Conservation (phyloP, 2,113 vertebrate species). For the Esox niger region DNA sequence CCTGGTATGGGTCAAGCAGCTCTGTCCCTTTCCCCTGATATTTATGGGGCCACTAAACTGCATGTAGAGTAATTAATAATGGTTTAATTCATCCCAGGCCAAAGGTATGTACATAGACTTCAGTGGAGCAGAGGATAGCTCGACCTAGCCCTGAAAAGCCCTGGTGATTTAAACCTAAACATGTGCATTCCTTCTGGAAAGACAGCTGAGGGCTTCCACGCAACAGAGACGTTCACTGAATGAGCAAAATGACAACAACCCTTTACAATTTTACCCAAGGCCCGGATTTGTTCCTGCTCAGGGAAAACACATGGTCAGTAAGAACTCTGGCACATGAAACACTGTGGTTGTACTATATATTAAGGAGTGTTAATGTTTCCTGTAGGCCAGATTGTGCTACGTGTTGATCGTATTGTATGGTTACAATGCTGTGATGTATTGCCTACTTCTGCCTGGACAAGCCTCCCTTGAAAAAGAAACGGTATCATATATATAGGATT, state of each 20-base stretch:
- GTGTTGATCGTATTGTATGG: too few relatives aligned
- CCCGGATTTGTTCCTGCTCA: too few relatives aligned
- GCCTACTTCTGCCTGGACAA: background rate
- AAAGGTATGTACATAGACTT: conserved; percentile 47
- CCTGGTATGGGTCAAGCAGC: conserved; percentile 54
- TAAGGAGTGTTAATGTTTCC: too few relatives aligned
- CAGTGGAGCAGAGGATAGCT: conserved; percentile 40
- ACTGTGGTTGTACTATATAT: background rate
- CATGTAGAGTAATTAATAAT: conserved; percentile 67
- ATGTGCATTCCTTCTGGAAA: conserved; percentile 10
- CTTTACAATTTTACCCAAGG: background rate
- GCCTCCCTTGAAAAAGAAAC: too few relatives aligned
- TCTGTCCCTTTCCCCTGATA: conserved; percentile 33
- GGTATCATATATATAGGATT: too few relatives aligned
- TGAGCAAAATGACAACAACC: conserved; percentile 1
- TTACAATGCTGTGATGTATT: background rate
- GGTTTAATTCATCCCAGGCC: conserved; percentile 66
- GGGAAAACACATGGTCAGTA: too few relatives aligned
- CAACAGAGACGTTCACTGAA: conserved; percentile 9
- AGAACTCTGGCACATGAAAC: background rate
- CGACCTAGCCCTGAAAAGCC: conserved; percentile 44
- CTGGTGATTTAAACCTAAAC: conserved; percentile 45
- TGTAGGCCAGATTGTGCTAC: too few relatives aligned
- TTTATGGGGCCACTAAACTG: conserved; percentile 55
- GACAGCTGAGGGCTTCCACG: conserved; percentile 3